Percentiles rank a stretch among this genome's conserved stretches.
phyloP scores from a whole-genome alignment of 92 coral and sea anemone species.

The Epizoanthus scotinus region DNA sequence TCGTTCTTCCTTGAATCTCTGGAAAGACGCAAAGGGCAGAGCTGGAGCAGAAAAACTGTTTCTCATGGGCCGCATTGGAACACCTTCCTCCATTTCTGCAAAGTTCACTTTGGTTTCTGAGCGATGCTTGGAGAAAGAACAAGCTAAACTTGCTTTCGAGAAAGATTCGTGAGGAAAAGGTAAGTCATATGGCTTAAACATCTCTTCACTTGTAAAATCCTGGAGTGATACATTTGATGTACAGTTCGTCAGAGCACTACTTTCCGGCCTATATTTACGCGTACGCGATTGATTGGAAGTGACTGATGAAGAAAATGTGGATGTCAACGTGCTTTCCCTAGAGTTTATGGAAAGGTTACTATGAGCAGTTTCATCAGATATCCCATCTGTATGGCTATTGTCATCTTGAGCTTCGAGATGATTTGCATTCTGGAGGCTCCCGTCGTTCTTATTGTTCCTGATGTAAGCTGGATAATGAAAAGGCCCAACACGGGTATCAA shows the following conservation, averaged over 20 bases:
- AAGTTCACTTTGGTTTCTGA: conserved; percentile 44
- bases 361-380: not conserved
- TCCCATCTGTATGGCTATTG: not conserved
- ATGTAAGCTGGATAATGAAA: conserved; percentile 12
- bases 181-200: conserved; percentile 27
- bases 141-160: conserved; percentile 26
- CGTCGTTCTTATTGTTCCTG: not conserved
- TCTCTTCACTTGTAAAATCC: conserved; percentile 11
- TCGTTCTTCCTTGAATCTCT: conserved; percentile 12
- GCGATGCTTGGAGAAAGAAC: conserved; percentile 35
- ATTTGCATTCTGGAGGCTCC: not conserved
- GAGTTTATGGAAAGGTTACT: not conserved
- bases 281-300: conserved; percentile 5
- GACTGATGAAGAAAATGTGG: conserved; percentile 3
- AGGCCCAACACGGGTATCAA: not conserved
- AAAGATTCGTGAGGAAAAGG: conserved; percentile 42
- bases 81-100: conserved; percentile 43
- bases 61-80: conserved; percentile 53
- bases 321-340: not conserved
- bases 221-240: conserved; percentile 2
- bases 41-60: conserved; percentile 67
- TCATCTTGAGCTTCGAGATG: not conserved
- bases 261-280: not conserved
- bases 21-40: not conserved
- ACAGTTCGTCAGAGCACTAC: conserved; percentile 23